A percentile compares a stretch with the other conserved stretches of the same genome.
Evolutionary conservation across 2,888 invertebrate species (phyloP).

Genomic region (Melolontha melolontha): DNA sequence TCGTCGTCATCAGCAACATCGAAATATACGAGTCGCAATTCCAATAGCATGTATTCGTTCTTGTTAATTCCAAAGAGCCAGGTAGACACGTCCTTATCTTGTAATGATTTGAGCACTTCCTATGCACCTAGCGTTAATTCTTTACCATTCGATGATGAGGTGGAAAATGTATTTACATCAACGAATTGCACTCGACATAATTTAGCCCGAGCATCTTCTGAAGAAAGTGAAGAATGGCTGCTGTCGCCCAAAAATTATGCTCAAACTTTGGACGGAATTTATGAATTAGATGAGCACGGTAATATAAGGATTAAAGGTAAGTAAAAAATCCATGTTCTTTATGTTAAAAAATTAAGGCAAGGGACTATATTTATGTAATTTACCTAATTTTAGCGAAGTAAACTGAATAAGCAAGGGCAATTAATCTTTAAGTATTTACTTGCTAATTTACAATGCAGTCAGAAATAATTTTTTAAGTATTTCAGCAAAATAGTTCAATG

Average conservation of each 20-base stretch:
- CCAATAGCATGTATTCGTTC: slow-evolving; percentile 36
- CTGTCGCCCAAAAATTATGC: slow-evolving; percentile 43
- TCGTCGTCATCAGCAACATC: slow-evolving; percentile 15
- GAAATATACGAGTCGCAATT: not conserved
- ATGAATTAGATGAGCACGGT: slow-evolving; percentile 42
- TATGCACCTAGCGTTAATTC: slow-evolving; percentile 39
- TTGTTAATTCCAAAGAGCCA: slow-evolving; percentile 42
- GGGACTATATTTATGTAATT: too few species aligned
- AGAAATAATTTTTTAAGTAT: too few species aligned
- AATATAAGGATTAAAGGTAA: slow-evolving; percentile 41
- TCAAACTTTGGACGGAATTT: slow-evolving; percentile 40
- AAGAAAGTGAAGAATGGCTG: slow-evolving; percentile 17
- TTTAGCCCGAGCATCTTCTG: slow-evolving; percentile 1
- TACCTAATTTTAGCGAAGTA: too few species aligned
- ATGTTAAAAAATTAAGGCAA: too few species aligned
- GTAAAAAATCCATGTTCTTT: not conserved
- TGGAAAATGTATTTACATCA: not conserved
- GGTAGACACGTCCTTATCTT: slow-evolving; percentile 14
- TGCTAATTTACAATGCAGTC: too few species aligned
- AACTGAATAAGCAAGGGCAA: too few species aligned
- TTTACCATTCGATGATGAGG: slow-evolving; percentile 34
- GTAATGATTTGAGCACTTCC: slow-evolving; percentile 35
- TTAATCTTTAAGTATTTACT: too few species aligned
- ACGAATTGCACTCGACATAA: too few species aligned
- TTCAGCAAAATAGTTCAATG: too few species aligned